phyloP scores from a whole-genome alignment of 2,113 vertebrate genomes.

The Proteles cristata region DNA sequence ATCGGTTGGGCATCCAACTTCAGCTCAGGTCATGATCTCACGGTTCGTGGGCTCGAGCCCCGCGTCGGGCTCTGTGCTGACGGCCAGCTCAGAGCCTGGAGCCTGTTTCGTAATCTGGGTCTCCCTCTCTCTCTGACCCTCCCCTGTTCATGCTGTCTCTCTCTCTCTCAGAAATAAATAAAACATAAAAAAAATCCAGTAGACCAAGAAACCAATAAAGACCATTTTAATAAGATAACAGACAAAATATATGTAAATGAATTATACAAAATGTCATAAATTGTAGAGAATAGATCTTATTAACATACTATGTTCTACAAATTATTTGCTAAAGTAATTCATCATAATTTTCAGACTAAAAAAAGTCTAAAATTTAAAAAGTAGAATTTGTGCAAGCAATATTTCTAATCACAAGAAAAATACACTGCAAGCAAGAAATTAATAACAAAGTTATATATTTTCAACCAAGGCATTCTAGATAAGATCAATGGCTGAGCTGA shows the following conservation, averaged over 20 bases:
- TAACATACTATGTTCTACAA: not conserved
- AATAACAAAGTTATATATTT: not conserved
- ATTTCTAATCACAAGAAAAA: constrained; percentile 19
- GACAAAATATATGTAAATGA: not conserved
- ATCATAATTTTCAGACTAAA: not conserved
- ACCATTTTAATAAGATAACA: not conserved
- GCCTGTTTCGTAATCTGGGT: too few species aligned
- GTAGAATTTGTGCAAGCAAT: not conserved
- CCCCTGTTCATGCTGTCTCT: too few species aligned
- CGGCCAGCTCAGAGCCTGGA: too few species aligned
- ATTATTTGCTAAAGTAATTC: not conserved
- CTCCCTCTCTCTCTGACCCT: too few species aligned
- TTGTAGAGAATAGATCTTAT: not conserved
- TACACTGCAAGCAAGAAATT: not conserved
- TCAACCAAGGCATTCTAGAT: not conserved
- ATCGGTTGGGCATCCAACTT: too few species aligned
- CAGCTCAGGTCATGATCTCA: too few species aligned
- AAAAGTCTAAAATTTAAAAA: not conserved
- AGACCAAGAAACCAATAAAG: not conserved
- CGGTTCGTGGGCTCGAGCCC: too few species aligned
- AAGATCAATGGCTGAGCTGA: not conserved
- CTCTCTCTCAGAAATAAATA: too few species aligned
- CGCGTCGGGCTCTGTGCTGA: too few species aligned
- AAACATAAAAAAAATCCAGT: not conserved
- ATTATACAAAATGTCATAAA: not conserved